phyloP scores from a whole-genome alignment of 1,140 invertebrate species.

The Drosophila mauritiana region DNA sequence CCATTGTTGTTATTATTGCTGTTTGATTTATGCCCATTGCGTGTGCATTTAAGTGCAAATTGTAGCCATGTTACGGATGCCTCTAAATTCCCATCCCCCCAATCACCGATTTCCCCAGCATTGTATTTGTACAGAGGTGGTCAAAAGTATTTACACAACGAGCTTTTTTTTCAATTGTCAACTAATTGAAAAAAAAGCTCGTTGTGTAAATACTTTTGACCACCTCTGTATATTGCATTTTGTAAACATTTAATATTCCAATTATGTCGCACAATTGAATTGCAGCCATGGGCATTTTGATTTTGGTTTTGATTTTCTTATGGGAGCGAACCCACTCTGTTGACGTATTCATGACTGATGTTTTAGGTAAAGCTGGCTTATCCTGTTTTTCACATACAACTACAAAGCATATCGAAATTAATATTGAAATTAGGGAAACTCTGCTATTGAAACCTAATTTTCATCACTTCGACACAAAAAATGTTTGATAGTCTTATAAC shows the following conservation, averaged over 20 bases:
- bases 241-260: slow-evolving; percentile 82
- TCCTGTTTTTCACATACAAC: not conserved
- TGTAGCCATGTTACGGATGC: slow-evolving; percentile 50
- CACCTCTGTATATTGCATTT: slow-evolving; percentile 76
- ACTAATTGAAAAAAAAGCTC: no score
- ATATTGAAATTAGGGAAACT: not conserved
- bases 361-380: not conserved
- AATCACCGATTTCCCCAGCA: not conserved
- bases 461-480: no score
- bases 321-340: slow-evolving; percentile 1
- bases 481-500: not conserved
- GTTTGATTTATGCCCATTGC: slow-evolving; percentile 74
- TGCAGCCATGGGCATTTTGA: slow-evolving; percentile 57
- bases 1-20: slow-evolving; percentile 53
- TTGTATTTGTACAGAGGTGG: no score
- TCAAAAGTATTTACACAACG: no score
- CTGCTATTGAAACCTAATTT: not conserved
- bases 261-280: slow-evolving; percentile 79
- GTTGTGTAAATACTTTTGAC: no score
- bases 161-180: no score
- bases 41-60: slow-evolving; percentile 79
- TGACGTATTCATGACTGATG: slow-evolving; percentile 8
- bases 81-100: not conserved
- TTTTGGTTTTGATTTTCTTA: slow-evolving; percentile 32
- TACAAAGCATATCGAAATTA: slow-evolving; percentile 1